These are phyloP conservation scores for Ophthalmolycus amberensis DNA, from an alignment of 2,113 vertebrate species.

Conservation along the genomic window DNA sequence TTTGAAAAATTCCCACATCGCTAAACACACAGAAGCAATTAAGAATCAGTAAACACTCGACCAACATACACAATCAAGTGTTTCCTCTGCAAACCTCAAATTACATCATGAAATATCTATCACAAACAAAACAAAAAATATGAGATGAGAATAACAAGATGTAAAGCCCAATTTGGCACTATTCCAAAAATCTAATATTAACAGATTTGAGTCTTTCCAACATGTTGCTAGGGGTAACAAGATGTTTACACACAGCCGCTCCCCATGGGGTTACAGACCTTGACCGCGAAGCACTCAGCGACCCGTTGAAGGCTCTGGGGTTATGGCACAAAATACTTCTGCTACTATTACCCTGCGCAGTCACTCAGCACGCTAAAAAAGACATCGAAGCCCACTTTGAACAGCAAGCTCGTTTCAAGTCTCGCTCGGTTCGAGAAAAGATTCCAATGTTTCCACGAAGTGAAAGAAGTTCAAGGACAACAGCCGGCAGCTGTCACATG, in stretches of 20 bases:
- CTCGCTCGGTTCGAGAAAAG: not conserved
- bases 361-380: slow-evolving; percentile 46
- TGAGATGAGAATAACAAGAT: not conserved
- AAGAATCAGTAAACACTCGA: slow-evolving; percentile 33
- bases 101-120: slow-evolving; percentile 12
- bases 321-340: slow-evolving; percentile 61
- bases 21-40: slow-evolving; percentile 30
- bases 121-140: not conserved
- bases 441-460: slow-evolving; percentile 54
- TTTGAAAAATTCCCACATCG: not conserved
- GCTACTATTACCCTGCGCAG: slow-evolving; percentile 69
- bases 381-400: slow-evolving; percentile 48
- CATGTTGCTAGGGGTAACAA: slow-evolving; percentile 25
- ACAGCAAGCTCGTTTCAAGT: slow-evolving; percentile 30
- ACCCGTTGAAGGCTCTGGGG: slow-evolving; percentile 50
- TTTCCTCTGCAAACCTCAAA: slow-evolving; percentile 32
- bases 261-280: slow-evolving; percentile 33
- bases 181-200: slow-evolving; percentile 24
- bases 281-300: slow-evolving; percentile 46
- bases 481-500: slow-evolving; percentile 44
- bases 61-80: slow-evolving; percentile 17
- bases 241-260: slow-evolving; percentile 21
- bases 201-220: slow-evolving; percentile 3
- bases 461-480: slow-evolving; percentile 41
- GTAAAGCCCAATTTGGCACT: not conserved